phyloP scores from a whole-genome alignment of 2,888 invertebrate species.

The Eueremaeus valkanovi region DNA sequence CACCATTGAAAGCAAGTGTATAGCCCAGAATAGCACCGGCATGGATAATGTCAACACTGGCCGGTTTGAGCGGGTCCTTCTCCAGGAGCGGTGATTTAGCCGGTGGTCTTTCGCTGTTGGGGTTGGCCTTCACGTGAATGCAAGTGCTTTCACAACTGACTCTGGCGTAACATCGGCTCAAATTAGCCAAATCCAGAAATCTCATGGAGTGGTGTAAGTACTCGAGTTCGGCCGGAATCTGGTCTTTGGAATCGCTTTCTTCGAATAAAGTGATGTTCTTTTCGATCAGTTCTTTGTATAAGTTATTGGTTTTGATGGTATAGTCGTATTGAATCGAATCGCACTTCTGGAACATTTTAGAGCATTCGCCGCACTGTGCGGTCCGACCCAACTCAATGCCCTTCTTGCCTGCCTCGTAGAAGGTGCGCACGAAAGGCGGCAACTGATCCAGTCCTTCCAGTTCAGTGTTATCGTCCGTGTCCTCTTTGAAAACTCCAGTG shows the following conservation, averaged over 20 bases:
- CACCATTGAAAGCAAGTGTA: constrained; percentile 22
- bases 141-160: constrained; percentile 40
- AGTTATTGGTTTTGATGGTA: constrained; percentile 34
- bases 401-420: constrained; percentile 20
- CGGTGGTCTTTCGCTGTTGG: constrained; percentile 36
- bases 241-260: not conserved
- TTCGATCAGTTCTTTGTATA: constrained; percentile 33
- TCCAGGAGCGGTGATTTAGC: constrained; percentile 22
- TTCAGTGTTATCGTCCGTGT: not conserved
- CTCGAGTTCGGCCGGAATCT: constrained; percentile 15
- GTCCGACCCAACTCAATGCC: constrained; percentile 35
- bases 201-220: constrained; percentile 40
- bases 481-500: not conserved
- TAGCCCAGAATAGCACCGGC: constrained; percentile 37
- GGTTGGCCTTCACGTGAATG: not conserved
- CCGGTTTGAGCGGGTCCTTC: constrained; percentile 25
- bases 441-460: constrained; percentile 7
- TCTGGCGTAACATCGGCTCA: constrained; percentile 37
- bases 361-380: constrained; percentile 4
- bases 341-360: not conserved
- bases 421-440: constrained; percentile 26
- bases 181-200: constrained; percentile 38
- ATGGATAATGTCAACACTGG: constrained; percentile 37
- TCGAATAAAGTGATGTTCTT: constrained; percentile 35
- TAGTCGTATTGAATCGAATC: constrained; percentile 35